These are phyloP conservation scores for Ophion obscuratus DNA, from an alignment of 2,888 invertebrate species.

Conservation along the genomic window DNA sequence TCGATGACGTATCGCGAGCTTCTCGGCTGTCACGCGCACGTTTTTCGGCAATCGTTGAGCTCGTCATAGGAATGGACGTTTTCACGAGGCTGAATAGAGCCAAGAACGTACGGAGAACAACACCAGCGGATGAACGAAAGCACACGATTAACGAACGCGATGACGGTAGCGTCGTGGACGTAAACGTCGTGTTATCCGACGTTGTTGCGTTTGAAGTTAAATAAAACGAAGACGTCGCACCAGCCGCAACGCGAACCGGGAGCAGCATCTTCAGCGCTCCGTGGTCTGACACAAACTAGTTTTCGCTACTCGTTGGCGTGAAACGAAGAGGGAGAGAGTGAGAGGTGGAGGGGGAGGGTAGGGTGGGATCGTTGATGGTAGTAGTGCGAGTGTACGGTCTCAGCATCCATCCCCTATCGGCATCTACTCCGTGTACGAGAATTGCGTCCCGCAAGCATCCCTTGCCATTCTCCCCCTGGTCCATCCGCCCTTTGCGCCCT, in stretches of 20 bases:
- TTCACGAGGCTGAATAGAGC: slow-evolving; percentile 35
- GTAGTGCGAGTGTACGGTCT: slow-evolving; percentile 56
- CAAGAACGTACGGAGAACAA: slow-evolving; percentile 43
- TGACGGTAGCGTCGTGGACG: background rate
- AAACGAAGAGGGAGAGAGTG: slow-evolving; percentile 70
- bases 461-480: slow-evolving; percentile 39
- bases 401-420: slow-evolving; percentile 69
- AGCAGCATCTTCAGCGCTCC: slow-evolving; percentile 82
- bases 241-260: slow-evolving; percentile 77
- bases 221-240: slow-evolving; percentile 67
- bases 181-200: slow-evolving; percentile 58
- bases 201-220: slow-evolving; percentile 46
- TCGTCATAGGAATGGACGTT: background rate
- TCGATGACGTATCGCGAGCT: background rate
- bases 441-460: slow-evolving; percentile 54
- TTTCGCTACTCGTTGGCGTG: slow-evolving; percentile 77
- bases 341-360: slow-evolving; percentile 35
- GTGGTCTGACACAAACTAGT: slow-evolving; percentile 83
- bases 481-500: slow-evolving; percentile 55
- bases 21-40: slow-evolving; percentile 13
- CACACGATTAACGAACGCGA: slow-evolving; percentile 45
- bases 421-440: slow-evolving; percentile 62
- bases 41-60: background rate
- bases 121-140: slow-evolving; percentile 48
- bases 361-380: slow-evolving; percentile 48